Conservation (phyloP, 2,797 vertebrate species). For the Hemitrygon akajei region DNA sequence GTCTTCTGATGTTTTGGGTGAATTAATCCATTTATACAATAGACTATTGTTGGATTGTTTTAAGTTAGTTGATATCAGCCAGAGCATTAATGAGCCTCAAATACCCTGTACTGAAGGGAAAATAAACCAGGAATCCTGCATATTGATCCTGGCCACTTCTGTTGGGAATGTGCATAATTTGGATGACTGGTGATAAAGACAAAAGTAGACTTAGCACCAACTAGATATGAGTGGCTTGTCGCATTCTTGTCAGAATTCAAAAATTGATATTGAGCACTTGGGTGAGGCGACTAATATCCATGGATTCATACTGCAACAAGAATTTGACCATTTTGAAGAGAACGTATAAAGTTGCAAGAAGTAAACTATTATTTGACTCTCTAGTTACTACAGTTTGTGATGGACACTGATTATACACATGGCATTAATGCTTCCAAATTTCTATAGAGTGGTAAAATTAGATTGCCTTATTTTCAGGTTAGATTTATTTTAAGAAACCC, state of each 20-base stretch:
- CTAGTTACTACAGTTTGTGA: slow-evolving; percentile 17
- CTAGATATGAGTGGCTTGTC: neutral
- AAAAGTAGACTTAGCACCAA: neutral
- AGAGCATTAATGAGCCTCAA: neutral
- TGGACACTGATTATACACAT: slow-evolving; percentile 11
- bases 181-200: neutral
- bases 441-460: slow-evolving; percentile 1
- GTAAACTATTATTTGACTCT: neutral
- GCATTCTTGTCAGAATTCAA: neutral
- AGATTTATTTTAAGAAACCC: neutral
- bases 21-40: neutral
- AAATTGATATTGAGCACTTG: neutral
- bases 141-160: neutral
- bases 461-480: slow-evolving; percentile 1
- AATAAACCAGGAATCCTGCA: neutral
- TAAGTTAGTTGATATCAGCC: neutral
- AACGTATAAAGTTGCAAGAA: neutral
- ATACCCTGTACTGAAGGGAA: neutral
- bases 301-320: neutral
- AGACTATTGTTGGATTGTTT: neutral
- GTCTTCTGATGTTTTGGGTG: neutral
- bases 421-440: neutral
- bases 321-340: neutral
- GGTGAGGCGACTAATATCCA: neutral
- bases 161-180: neutral